Conservation (phyloP, 1,140 invertebrate species). For the Drosophila ohnishii region DNA sequence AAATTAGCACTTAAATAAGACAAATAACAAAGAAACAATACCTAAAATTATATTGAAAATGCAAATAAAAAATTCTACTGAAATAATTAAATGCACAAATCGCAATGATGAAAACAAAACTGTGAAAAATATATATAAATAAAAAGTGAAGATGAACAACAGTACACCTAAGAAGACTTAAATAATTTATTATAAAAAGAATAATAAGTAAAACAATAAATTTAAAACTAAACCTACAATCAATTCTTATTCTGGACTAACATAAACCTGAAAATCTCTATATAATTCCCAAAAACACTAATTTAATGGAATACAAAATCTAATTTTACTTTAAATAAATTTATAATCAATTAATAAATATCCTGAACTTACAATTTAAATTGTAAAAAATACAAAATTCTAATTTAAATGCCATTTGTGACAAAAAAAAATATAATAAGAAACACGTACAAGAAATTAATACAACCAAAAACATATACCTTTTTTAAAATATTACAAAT, state of each 20-base stretch:
- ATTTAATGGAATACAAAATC: background rate
- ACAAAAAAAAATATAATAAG: background rate
- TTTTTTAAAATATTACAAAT: background rate
- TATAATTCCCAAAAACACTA: background rate
- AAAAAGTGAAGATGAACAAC: no score
- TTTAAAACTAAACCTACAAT: background rate
- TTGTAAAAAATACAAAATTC: background rate
- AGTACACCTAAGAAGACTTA: background rate
- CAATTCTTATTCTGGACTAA: background rate
- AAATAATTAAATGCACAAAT: slow-evolving; percentile 2
- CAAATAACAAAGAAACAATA: background rate
- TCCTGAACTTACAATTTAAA: background rate
- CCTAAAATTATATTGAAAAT: background rate
- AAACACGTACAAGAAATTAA: background rate
- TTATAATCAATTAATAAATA: background rate
- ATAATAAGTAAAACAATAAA: background rate
- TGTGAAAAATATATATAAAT: background rate
- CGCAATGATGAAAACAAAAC: background rate
- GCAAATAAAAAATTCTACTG: background rate
- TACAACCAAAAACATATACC: background rate
- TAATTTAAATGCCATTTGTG: background rate
- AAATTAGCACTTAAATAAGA: background rate
- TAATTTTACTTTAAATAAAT: background rate
- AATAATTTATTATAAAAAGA: background rate
- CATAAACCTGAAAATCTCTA: background rate